These are phyloP conservation scores for Piprites chloris DNA, from an alignment of 2,113 vertebrate genomes.

Conservation along the genomic window DNA sequence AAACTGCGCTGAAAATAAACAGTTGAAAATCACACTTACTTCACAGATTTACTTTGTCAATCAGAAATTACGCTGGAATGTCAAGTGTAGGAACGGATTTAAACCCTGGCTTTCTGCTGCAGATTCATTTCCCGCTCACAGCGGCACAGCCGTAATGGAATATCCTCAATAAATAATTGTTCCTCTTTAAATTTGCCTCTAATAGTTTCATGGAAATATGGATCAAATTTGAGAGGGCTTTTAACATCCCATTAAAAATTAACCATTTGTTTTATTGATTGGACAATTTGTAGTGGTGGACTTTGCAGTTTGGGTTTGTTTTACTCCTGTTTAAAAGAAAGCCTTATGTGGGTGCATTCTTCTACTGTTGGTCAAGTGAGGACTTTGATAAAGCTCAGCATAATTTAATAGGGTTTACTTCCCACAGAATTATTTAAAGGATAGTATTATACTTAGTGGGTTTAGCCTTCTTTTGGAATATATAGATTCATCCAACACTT, in stretches of 20 bases:
- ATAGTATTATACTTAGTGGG: not conserved
- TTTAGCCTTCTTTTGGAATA: not conserved
- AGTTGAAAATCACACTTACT: not conserved
- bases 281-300: conserved; percentile 12
- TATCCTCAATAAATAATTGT: conserved; percentile 26
- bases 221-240: conserved; percentile 61
- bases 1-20: not conserved
- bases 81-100: not conserved
- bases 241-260: conserved; percentile 69
- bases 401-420: not conserved
- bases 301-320: not conserved
- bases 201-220: conserved; percentile 54
- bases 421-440: not conserved
- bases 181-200: conserved; percentile 26
- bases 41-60: not conserved
- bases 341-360: not conserved
- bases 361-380: not conserved
- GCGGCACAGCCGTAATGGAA: not conserved
- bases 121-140: not conserved
- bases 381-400: not conserved
- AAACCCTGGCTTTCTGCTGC: not conserved
- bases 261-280: conserved; percentile 55
- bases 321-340: not conserved
- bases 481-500: not conserved
- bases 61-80: not conserved